phyloP scores from a whole-genome alignment of 2,113 vertebrate species.

The Engraulis encrasicolus region DNA sequence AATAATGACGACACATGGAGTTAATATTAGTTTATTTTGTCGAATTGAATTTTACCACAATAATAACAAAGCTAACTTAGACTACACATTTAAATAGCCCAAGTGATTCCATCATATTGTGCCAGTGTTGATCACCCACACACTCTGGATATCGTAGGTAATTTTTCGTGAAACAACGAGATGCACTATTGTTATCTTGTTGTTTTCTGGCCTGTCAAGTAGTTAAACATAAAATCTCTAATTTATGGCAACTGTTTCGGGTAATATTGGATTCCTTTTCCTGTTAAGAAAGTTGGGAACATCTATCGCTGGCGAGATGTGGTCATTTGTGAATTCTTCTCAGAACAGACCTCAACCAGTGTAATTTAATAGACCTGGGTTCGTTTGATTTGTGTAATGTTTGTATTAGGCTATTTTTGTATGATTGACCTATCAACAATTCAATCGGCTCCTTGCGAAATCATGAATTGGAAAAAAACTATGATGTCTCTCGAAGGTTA shows the following conservation, averaged over 20 bases:
- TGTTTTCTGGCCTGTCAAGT: too few relatives aligned
- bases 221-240: too few relatives aligned
- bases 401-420: not conserved
- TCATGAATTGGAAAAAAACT: constrained; percentile 19
- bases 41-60: not conserved
- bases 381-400: constrained; percentile 1
- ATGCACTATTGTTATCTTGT: too few relatives aligned
- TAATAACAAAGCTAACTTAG: not conserved
- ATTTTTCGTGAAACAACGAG: too few relatives aligned
- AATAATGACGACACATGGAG: not conserved
- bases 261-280: too few relatives aligned
- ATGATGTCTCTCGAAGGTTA: constrained; percentile 17
- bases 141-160: too few relatives aligned
- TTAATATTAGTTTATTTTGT: not conserved
- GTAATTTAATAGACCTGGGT: not conserved
- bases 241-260: too few relatives aligned
- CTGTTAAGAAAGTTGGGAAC: too few relatives aligned
- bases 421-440: not conserved
- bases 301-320: not conserved
- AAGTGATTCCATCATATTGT: too few relatives aligned
- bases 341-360: not conserved
- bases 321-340: not conserved
- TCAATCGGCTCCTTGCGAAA: not conserved
- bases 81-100: not conserved
- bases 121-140: too few relatives aligned